Evolutionary conservation across 2,797 vertebrate species (phyloP), one percentile per base, ranked within the genome.

Genomic region (Mus minutoides): DNA sequence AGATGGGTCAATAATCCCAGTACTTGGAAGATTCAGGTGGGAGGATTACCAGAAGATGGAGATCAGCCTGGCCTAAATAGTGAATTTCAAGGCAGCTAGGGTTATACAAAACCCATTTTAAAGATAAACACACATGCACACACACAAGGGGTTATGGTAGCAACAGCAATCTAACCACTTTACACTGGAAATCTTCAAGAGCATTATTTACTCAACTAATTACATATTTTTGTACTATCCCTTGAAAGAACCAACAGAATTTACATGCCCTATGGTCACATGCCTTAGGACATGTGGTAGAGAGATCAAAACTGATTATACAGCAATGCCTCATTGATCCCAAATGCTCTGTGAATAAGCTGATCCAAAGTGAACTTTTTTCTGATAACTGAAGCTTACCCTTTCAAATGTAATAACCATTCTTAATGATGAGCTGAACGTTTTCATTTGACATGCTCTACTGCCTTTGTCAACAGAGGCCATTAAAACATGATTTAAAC

Each of bases 401-500:
- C 29, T 79, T 94, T 92, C 82, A 95, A 92, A 71, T 62, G 88
- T 90, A 34, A 91, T 87, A 95, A 95, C 54, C 29, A 92, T 80
- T 96, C 69, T 91, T 95, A 94, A 93, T 46, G 31, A 49, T 73
- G 58, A 97, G 34, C 37, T 87, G n/a, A 86, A 92, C 86, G 43
- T 93, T 85, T 96, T 94, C 52, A 96, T 95, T 80, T 86, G 40
- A 84, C n/a, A 94, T 29, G 79, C 40, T 97, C 90, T 94, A 90
- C 54, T 95, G 64, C 67, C 64, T 97, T 96, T 88, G 67, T 95
- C 90, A 96, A 93, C 85, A 96, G 31, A 91, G 54, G 46, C 34
- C 78, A 71, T 92, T 95, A 85, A 95, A 97, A 82, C 67, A 85
- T 58, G 76, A 90, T 75, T 96, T 94, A 91, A 89, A 87, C 37